phyloP scores from a whole-genome alignment of 2,888 invertebrate genomes.

The Stenodema calcarata region DNA sequence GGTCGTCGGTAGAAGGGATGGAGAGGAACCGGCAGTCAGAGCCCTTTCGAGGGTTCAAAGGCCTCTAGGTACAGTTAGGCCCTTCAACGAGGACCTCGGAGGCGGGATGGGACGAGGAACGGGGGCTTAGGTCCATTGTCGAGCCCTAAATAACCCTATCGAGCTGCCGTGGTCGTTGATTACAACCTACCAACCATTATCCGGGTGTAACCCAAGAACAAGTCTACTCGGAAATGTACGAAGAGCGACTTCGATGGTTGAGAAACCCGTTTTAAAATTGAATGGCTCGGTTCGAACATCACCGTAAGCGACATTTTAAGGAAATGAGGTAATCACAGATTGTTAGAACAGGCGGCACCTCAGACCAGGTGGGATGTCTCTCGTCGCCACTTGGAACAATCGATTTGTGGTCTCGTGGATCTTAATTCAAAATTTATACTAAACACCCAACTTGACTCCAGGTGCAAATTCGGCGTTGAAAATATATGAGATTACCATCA shows the following conservation, averaged over 20 bases:
- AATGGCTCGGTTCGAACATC: too few species aligned
- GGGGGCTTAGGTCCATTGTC: neutral
- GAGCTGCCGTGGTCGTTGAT: neutral
- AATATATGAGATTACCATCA: too few species aligned
- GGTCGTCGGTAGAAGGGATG: neutral
- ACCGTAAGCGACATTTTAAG: too few species aligned
- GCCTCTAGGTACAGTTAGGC: conserved; percentile 32
- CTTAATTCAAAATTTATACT: too few species aligned
- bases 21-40: neutral
- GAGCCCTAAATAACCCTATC: neutral
- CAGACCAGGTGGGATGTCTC: too few species aligned
- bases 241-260: neutral
- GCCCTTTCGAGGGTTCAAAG: conserved; percentile 12
- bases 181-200: neutral
- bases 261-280: neutral
- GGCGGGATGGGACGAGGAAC: neutral
- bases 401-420: too few species aligned
- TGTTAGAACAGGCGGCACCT: too few species aligned
- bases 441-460: too few species aligned
- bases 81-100: neutral
- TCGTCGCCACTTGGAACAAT: too few species aligned
- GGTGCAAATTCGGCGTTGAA: too few species aligned
- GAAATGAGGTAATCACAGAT: neutral
- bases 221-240: neutral
- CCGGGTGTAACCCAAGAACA: neutral